phyloP scores from a whole-genome alignment of 2,888 invertebrate species.

The Andrena trimmerana region DNA sequence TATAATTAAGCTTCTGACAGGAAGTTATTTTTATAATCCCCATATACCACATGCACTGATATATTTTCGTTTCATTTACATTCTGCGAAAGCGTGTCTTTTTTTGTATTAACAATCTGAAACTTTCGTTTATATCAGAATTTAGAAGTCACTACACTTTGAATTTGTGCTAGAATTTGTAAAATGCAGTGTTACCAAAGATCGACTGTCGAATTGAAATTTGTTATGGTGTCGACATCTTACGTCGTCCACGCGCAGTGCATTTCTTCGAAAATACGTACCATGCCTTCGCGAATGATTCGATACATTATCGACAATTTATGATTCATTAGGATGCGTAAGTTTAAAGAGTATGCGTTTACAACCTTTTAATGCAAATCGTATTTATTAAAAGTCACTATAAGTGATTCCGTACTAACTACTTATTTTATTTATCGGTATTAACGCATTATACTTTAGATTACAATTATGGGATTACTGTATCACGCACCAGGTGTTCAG shows the following conservation, averaged over 20 bases:
- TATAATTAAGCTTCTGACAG: no score
- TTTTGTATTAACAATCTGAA: not conserved
- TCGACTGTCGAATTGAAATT: conserved; percentile 22
- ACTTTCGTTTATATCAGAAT: not conserved
- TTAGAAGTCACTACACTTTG: not conserved
- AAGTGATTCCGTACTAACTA: conserved; percentile 14
- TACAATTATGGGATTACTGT: conserved; percentile 12
- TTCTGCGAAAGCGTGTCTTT: not conserved
- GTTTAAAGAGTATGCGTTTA: not conserved
- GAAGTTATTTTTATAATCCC: no score
- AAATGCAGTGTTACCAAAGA: conserved; percentile 47
- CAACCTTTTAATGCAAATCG: not conserved
- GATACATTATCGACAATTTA: conserved; percentile 26
- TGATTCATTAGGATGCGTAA: not conserved
- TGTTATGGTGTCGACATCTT: conserved; percentile 46
- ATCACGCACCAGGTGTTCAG: not conserved
- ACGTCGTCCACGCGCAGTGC: not conserved
- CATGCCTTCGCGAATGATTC: not conserved
- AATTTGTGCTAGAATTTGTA: conserved; percentile 2
- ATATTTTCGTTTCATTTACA: not conserved
- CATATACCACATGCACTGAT: not conserved
- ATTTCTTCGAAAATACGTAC: not conserved
- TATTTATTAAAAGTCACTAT: conserved; percentile 4
- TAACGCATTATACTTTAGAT: conserved; percentile 3
- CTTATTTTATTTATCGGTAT: conserved; percentile 9